phyloP scores from a whole-genome alignment of 2,797 vertebrate species.

The Lepus oiostolus region DNA sequence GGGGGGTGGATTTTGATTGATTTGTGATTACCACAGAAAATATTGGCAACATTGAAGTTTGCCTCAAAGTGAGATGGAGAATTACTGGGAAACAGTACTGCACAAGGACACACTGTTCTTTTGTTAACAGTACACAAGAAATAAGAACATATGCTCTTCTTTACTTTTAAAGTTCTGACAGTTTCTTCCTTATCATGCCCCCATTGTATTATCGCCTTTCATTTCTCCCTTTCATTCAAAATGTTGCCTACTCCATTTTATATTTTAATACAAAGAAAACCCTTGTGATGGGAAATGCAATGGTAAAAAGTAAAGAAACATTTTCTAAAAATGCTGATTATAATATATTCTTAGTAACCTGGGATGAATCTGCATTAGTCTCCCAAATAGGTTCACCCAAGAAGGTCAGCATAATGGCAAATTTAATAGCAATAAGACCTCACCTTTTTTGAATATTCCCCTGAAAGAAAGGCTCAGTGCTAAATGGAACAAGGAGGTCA shows the following conservation, averaged over 20 bases:
- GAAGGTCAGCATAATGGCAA: not conserved
- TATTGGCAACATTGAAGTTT: not conserved
- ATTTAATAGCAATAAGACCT: not conserved
- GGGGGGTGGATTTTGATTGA: not conserved
- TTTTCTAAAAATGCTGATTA: conserved; percentile 20
- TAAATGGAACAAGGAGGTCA: not conserved
- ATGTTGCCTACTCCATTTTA: not conserved
- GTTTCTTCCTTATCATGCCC: not conserved
- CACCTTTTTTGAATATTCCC: not conserved
- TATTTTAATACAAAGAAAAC: conserved; percentile 37
- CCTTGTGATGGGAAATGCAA: not conserved
- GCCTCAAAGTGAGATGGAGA: not conserved
- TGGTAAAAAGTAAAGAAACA: not conserved
- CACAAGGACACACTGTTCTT: not conserved
- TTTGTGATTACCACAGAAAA: conserved; percentile 46
- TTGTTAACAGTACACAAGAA: not conserved
- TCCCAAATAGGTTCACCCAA: not conserved
- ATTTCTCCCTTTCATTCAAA: conserved; percentile 29
- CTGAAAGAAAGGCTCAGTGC: conserved; percentile 17
- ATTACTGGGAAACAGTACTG: not conserved
- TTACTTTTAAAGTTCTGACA: not conserved
- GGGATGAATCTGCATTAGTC: not conserved
- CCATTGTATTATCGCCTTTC: not conserved
- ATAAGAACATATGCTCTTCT: not conserved
- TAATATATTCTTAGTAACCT: not conserved